Evolutionary conservation across 1,140 invertebrate species (phyloP), one percentile per base, ranked within the genome.

Genomic region (Cotesia chilonis): DNA sequence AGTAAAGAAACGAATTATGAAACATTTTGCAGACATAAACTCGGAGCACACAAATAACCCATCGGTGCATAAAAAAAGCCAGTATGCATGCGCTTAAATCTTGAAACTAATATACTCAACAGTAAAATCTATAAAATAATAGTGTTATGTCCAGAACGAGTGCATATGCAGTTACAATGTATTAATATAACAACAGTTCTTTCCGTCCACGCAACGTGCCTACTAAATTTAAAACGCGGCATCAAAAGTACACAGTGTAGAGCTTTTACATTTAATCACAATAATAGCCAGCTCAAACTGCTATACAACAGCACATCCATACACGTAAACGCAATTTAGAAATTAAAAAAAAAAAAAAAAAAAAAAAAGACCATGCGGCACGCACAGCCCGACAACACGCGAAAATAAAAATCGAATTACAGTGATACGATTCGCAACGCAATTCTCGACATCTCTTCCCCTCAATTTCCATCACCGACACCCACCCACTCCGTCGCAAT

Each of bases 291-390:
- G 28, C 28, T 28, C 1, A 1, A 28, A 28, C 28, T 28, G 28
- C 28, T 28, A 28, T 47, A 47, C 41, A 47, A 47, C 10, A 47
- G 28, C 4, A 47, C 41, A 47, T 47, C 41, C 41, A 47, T 47
- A 67, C 75, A 72, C 70, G 72, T 73, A 76, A 74, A 76, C 73
- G 75, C 73, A 76, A 76, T 76, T 35, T 73, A 71, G 28, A 28
- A 28, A 28, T 17, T 1, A 28, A 28, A 28, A 28, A 28, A 2
- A 28, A 28, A 28, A 28, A 28, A 28, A 28, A 28, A 28, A 28
- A 28, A 28, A 28, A 28, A 28, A 71, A 73, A 73, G 69, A 65
- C 71, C 74, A 73, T 68, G 67, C 35, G 68, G 57, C 36, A 66
- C 64, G 57, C 74, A 59, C 74, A 60, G 54, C 12, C 2, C 51